Base-by-base conservation (phyloP, 2,888 invertebrate species). In the Hirtodrosophila duncani region DNA sequence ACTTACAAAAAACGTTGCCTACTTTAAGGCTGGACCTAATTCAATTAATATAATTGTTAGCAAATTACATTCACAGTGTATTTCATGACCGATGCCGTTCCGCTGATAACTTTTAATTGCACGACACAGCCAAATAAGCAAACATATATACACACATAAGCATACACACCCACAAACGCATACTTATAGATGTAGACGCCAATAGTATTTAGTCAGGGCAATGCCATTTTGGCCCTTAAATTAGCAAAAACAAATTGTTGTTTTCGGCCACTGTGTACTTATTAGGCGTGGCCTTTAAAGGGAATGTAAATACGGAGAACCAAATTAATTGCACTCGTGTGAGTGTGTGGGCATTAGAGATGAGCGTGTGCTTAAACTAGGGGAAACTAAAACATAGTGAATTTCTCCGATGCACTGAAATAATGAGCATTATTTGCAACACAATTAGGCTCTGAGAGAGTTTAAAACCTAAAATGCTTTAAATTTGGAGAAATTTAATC, bases 101-200 rank as follows among this genome's bases (percentile, higher is more conserved):
- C 29, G 53, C 34, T 63, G 79, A 74, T 74, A 74, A 74, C 75
- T 78, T 74, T 74, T 74, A 78, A 78, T 78, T 70, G 60, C 63
- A 38, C n/a, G n/a, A n/a, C n/a, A n/a, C n/a, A n/a, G n/a, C n/a
- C n/a, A n/a, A n/a, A n/a, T n/a, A n/a, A n/a, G n/a, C n/a, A n/a
- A 30, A 18, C 41, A 37, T 30, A 13, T 24, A 34, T 33, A 33
- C n/a, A 29, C 34, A 30, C 17, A 48, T 17, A 33, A 13, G 46
- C 20, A 29, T 29, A 16, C 8, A 10, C 14, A n/a, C 30, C 29
- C 16, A 16, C 6, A 3, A 6, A 9, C 6, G 18, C 14, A 10
- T 10, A 7, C 4, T 10, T 18, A 16, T 42, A 30, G 31, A 26
- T 26, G 16, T 34, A 48, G 48, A 11, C 49, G 38, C 49, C 37